Conservation (phyloP, 37 sponge, comb jelly and placozoan genomes). For the Geodia barretti region DNA sequence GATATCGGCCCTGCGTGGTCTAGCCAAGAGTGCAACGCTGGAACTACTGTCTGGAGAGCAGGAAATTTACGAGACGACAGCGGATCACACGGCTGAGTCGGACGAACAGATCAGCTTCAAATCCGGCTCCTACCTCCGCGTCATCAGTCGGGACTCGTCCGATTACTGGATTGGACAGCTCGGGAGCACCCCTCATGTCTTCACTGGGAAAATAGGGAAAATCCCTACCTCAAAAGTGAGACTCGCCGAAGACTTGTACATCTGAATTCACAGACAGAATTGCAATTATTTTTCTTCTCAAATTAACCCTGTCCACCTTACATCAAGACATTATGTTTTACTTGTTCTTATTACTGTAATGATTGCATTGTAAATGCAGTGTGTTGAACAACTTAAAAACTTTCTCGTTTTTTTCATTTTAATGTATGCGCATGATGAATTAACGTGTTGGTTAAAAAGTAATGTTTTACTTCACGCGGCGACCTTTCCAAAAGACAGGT, state of each 20-base stretch:
- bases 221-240: slow-evolving; percentile 44
- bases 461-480: slow-evolving; percentile 45
- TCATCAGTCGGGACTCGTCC: slow-evolving; percentile 12
- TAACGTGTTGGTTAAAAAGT: no score
- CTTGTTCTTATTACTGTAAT: no score
- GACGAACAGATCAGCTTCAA: slow-evolving; percentile 43
- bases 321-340: no score
- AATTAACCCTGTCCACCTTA: no score
- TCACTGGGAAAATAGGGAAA: slow-evolving; percentile 23
- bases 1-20: slow-evolving; percentile 17
- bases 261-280: slow-evolving; percentile 4
- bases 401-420: slow-evolving; percentile 3
- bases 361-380: not conserved
- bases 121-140: slow-evolving; percentile 19
- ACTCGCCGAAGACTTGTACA: slow-evolving; percentile 45
- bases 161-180: slow-evolving; percentile 43
- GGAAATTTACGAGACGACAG: slow-evolving; percentile 26
- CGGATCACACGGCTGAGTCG: slow-evolving; percentile 32
- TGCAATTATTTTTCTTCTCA: no score
- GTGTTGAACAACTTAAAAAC: not conserved
- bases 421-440: no score
- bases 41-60: not conserved
- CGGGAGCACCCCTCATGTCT: slow-evolving; percentile 5
- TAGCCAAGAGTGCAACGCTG: slow-evolving; percentile 19
- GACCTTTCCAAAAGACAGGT: slow-evolving; percentile 60